Evolutionary conservation across 1,140 invertebrate species (phyloP), one percentile per base, ranked within the genome.

Genomic region (Cydia splendana): DNA sequence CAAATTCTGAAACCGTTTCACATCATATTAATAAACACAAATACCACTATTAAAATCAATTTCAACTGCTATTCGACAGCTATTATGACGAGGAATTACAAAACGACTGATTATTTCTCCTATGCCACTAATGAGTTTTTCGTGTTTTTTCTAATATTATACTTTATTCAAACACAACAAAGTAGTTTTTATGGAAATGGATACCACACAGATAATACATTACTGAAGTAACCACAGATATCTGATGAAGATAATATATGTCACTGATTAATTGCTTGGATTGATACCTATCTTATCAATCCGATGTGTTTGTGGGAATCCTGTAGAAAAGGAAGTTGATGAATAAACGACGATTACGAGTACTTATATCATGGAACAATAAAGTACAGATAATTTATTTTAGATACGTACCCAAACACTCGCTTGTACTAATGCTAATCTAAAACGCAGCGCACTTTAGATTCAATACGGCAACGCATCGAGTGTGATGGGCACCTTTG

Each of bases 211-310:
- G 18, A 62, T 62, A 62, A 12, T 5, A 62, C 18, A 18, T 20
- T 24, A 62, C 24, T 62, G 57, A 24, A 62, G 1, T 3, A 62
- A 62, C 57, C 24, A 4, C 20, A n/a, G 7, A 24, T 57, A 57
- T 57, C 53, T 62, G 57, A 62, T 62, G 24, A 62, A n/a, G 20
- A 20, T 24, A 20, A 20, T 62, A 18, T 62, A 48, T 62, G 20
- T 24, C 24, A 62, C 57, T 62, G 57, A 71, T 71, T 71, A 45
- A 71, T 71, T 71, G n/a, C n/a, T 42, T 38, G 65, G 15, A 71
- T n/a, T 38, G 67, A 71, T 71, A 42, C 10, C 1, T 24, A 62
- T 62, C 18, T 24, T 24, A 62, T 62, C 57, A 62, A 24, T 62
- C 20, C n/a, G 18, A 62, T 62, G n/a, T 18, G 67, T 38, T 42